Evolutionary conservation across 2,888 invertebrate genomes (phyloP).

Genomic region (Rotaria macrura): DNA sequence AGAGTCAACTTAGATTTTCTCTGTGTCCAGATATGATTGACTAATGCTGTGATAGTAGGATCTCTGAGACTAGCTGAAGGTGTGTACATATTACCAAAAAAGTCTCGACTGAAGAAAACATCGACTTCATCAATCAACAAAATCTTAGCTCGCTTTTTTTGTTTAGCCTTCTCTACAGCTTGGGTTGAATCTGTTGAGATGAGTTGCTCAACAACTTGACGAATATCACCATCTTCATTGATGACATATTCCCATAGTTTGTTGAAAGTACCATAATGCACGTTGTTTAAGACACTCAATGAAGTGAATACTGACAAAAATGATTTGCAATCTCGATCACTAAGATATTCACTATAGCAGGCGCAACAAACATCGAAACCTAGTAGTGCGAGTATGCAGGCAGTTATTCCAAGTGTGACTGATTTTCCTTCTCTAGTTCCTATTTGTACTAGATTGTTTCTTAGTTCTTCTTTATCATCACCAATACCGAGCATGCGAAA

Average conservation of each 20-base stretch:
- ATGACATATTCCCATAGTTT: not conserved
- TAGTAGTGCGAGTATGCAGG: not conserved
- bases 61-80: not conserved
- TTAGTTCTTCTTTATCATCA: not conserved
- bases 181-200: not conserved
- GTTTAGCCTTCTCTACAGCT: not conserved
- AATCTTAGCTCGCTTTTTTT: not conserved
- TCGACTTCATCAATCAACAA: constrained; percentile 25
- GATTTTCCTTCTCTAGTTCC: constrained; percentile 20
- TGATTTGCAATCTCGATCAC: not conserved
- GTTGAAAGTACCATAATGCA: constrained; percentile 15
- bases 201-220: not conserved
- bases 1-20: not conserved
- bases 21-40: not conserved
- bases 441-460: not conserved
- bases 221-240: not conserved
- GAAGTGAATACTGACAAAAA: not conserved
- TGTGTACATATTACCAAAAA: not conserved
- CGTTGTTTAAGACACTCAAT: not conserved
- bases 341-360: constrained; percentile 1
- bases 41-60: not conserved
- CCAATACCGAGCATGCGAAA: constrained; percentile 4
- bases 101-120: not conserved
- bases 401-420: not conserved
- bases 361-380: not conserved